Base-by-base conservation (phyloP, 2,797 vertebrate species). In the Poecilia gillii region DNA sequence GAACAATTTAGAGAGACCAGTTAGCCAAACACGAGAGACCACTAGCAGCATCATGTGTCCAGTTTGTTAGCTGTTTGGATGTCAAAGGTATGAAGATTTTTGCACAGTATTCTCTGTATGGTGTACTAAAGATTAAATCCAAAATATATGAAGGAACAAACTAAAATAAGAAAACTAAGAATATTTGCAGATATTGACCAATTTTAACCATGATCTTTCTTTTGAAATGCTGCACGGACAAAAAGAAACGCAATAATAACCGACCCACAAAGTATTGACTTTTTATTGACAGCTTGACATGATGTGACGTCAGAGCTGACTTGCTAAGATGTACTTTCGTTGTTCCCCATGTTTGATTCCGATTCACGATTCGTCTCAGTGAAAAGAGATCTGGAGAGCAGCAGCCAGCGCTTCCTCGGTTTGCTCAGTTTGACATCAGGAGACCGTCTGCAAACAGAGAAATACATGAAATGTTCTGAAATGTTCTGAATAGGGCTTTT, bases 361-460 rank as follows among this genome's bases (percentile, higher is more conserved):
- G 57, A 16, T 33, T 77, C 14, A 25, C 53, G 39, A 28, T 41
- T 11, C 23, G 45, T 71, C 23, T 23, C 20, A 76, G 36, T 57
- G 28, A 36, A 46, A 28, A 31, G 70, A 75, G 41, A 36, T 80
- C 23, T 71, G 72, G 25, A 9, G 36, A 81, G 49, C 71, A 16
- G 66, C 2, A 1, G 11, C 72, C 3, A 1, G 11, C 68, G 28
- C n/a, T 70, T 76, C 23, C 28, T 81, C 20, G 6, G 57, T 20
- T 77, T 51, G 14, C 31, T 95, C 82, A 94, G 75, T 83, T 93
- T 47, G 81, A 47, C 2, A 77, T 68, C 72, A 93, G 90, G 39
- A 95, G 87, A 4, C 92, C 86, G 0, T 93, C 94, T 91, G 83
- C 68, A 64, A 81, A 74, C 11, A 74, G 1, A 87, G 77, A 72